These are phyloP conservation scores for Salmo trutta DNA, from an alignment of 2,797 vertebrate genomes.

Conservation along the genomic window DNA sequence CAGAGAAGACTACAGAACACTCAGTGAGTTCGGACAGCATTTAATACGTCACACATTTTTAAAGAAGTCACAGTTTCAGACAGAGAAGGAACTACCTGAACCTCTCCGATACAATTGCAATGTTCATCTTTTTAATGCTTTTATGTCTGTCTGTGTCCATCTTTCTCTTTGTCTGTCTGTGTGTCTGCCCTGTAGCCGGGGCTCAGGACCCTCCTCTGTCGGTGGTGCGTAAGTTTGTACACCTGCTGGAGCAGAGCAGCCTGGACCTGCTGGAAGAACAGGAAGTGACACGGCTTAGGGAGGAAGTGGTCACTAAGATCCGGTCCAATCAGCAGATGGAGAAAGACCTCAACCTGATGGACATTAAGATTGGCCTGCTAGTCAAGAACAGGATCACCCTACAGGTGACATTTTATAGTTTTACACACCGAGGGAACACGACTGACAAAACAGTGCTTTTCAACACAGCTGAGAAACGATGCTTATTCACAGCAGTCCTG, in stretches of 20 bases:
- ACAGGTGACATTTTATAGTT: constrained; percentile 69
- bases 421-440: not conserved
- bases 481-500: too few relatives aligned
- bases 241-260: constrained; percentile 92
- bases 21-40: constrained; percentile 82
- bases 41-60: not conserved
- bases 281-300: constrained; percentile 86
- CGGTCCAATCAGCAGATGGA: constrained; percentile 96
- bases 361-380: constrained; percentile 97
- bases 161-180: not conserved
- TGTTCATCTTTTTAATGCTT: not conserved
- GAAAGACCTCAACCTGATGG: constrained; percentile 97
- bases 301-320: constrained; percentile 97
- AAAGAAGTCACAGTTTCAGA: not conserved
- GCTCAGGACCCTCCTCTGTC: constrained; percentile 90
- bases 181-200: constrained; percentile 74
- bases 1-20: constrained; percentile 92
- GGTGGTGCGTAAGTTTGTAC: constrained; percentile 93
- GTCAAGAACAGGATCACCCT: constrained; percentile 98
- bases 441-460: not conserved
- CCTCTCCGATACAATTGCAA: not conserved
- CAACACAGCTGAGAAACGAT: not conserved
- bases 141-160: not conserved
- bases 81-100: not conserved
- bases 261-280: constrained; percentile 94